A percentile compares a stretch with the other conserved stretches of the same genome.
Evolutionary conservation across 2,888 invertebrate species (phyloP).

Genomic region (Morinoia aosen): DNA sequence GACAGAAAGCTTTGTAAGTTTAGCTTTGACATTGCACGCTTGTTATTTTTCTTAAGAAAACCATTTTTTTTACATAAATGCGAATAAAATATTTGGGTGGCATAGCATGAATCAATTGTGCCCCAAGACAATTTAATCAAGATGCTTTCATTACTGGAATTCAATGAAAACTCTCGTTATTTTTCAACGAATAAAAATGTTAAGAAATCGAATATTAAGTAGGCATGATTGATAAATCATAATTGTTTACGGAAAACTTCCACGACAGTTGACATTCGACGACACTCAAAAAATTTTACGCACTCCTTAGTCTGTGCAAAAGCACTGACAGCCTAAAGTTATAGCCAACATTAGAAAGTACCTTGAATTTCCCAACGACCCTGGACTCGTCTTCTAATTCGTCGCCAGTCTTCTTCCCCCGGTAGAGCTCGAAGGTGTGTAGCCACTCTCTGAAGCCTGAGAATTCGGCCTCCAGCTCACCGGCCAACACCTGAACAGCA

Average conservation of each 20-base stretch:
- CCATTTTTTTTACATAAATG: neutral
- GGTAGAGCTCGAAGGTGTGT: slow-evolving; percentile 86
- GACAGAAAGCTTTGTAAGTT: neutral
- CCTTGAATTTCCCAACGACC: slow-evolving; percentile 89
- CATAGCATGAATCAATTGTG: too few species aligned
- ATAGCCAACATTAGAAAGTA: slow-evolving; percentile 70
- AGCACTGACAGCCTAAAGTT: neutral
- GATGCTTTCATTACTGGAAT: too few species aligned
- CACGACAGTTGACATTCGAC: too few species aligned
- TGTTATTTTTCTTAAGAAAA: neutral
- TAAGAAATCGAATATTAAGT: too few species aligned
- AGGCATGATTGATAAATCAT: too few species aligned
- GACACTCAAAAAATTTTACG: too few species aligned
- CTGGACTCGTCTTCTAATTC: slow-evolving; percentile 87
- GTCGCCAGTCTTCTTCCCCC: slow-evolving; percentile 90
- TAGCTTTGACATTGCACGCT: neutral
- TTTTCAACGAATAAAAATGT: too few species aligned
- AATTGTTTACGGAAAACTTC: too few species aligned
- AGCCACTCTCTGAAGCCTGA: slow-evolving; percentile 91
- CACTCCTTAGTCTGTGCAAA: too few species aligned
- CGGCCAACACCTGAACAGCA: slow-evolving; percentile 80
- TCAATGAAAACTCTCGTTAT: too few species aligned
- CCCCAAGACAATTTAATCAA: neutral
- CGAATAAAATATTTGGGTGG: neutral
- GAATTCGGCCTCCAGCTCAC: slow-evolving; percentile 86